Evolutionary conservation across 1,140 invertebrate genomes (phyloP).

Genomic region (Sitobion miscanthi): DNA sequence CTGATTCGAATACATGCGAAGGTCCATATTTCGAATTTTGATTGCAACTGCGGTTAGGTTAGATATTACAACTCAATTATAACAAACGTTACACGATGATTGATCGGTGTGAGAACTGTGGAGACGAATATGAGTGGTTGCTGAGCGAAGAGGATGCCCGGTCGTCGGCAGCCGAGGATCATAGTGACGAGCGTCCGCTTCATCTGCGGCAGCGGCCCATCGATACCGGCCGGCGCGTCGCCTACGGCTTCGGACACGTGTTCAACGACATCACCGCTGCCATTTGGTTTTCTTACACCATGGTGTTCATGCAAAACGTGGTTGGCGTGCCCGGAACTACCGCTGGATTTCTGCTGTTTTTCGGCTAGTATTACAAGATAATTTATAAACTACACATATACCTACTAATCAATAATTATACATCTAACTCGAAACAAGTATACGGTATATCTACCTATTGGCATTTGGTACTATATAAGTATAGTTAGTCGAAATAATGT

Average conservation of each 20-base stretch:
- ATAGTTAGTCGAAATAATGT: too few species aligned
- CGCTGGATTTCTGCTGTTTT: slow-evolving; percentile 78
- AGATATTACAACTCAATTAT: background rate
- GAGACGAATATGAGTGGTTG: slow-evolving; percentile 36
- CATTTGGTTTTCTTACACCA: slow-evolving; percentile 93
- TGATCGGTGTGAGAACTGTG: slow-evolving; percentile 19
- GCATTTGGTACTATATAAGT: too few species aligned
- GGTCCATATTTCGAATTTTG: background rate
- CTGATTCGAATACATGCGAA: background rate
- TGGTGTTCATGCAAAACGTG: slow-evolving; percentile 86
- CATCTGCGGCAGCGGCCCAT: background rate
- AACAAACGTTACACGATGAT: background rate
- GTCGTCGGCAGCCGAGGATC: background rate
- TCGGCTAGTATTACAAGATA: slow-evolving; percentile 66
- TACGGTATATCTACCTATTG: too few species aligned
- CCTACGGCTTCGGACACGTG: slow-evolving; percentile 84
- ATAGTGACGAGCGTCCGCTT: background rate
- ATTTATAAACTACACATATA: background rate
- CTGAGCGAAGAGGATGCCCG: background rate
- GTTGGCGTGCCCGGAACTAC: slow-evolving; percentile 72
- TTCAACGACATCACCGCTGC: slow-evolving; percentile 90
- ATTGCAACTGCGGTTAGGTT: background rate
- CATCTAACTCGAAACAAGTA: too few species aligned
- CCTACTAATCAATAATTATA: too few species aligned
- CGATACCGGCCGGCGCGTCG: slow-evolving; percentile 65